Conservation (phyloP, 2,113 vertebrate species). For the Tylochromis polylepis region DNA sequence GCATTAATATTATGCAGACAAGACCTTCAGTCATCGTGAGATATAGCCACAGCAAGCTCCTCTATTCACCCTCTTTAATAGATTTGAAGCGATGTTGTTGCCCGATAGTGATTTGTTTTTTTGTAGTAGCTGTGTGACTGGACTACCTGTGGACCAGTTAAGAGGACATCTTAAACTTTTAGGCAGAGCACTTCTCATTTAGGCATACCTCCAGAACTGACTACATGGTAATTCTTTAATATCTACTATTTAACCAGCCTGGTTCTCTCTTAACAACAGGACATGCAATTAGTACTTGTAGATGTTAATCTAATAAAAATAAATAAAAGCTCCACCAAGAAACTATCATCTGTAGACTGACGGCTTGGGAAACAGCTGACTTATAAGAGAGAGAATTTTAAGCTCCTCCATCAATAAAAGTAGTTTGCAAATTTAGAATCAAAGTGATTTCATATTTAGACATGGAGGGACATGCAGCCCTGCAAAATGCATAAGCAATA, state of each 20-base stretch:
- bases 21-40: neutral
- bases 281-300: neutral
- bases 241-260: neutral
- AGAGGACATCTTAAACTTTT: neutral
- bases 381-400: neutral
- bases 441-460: neutral
- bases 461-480: neutral
- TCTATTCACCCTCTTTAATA: neutral
- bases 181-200: neutral
- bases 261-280: neutral
- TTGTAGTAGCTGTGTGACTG: neutral
- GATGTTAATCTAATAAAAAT: neutral
- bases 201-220: neutral
- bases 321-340: neutral
- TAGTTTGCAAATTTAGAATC: neutral
- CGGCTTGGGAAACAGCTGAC: neutral
- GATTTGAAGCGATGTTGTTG: neutral
- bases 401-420: neutral
- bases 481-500: fast-evolving
- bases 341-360: neutral
- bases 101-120: neutral
- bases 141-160: neutral
- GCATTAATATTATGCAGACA: neutral
- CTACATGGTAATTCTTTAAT: neutral
- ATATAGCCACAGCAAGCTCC: neutral